These are phyloP conservation scores for Iselma pallidipennis DNA, from an alignment of 2,888 invertebrate genomes.

Conservation along the genomic window DNA sequence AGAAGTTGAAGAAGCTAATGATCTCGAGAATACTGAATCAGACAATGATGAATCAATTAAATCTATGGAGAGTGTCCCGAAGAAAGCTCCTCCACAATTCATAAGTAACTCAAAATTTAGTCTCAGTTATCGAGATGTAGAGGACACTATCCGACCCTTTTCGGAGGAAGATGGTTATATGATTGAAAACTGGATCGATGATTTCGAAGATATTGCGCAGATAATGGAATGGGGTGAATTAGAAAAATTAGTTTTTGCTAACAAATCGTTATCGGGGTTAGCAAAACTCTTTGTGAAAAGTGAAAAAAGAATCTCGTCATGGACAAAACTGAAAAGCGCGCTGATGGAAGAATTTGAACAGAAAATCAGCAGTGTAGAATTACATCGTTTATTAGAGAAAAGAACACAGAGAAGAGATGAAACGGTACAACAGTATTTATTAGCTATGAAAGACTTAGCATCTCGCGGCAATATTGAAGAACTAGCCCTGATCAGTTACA, in stretches of 20 bases:
- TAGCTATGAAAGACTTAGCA: conserved; percentile 48
- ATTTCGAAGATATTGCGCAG: conserved; percentile 37
- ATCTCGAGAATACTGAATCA: too few species aligned
- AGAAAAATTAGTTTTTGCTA: conserved; percentile 38
- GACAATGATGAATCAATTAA: too few species aligned
- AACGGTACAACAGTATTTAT: conserved; percentile 44
- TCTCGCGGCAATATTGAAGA: too few species aligned
- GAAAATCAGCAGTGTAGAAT: conserved; percentile 24
- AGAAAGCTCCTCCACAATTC: too few species aligned
- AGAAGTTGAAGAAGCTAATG: too few species aligned
- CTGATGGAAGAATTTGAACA: conserved; percentile 28
- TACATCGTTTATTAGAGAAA: conserved; percentile 18
- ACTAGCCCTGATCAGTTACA: not conserved
- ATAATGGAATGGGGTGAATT: conserved; percentile 37
- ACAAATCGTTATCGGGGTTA: conserved; percentile 35
- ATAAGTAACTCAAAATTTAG: too few species aligned
- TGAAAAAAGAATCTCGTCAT: conserved; percentile 30
- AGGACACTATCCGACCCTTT: conserved; percentile 33
- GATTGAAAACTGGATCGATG: conserved; percentile 34
- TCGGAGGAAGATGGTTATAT: conserved; percentile 33
- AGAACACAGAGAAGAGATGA: conserved; percentile 41
- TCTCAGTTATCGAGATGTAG: conserved; percentile 35
- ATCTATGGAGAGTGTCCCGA: too few species aligned
- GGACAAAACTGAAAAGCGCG: conserved; percentile 26
- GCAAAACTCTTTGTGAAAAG: conserved; percentile 32